phyloP scores from a whole-genome alignment of 2,888 invertebrate genomes.

The Drosophila maculinotata region DNA sequence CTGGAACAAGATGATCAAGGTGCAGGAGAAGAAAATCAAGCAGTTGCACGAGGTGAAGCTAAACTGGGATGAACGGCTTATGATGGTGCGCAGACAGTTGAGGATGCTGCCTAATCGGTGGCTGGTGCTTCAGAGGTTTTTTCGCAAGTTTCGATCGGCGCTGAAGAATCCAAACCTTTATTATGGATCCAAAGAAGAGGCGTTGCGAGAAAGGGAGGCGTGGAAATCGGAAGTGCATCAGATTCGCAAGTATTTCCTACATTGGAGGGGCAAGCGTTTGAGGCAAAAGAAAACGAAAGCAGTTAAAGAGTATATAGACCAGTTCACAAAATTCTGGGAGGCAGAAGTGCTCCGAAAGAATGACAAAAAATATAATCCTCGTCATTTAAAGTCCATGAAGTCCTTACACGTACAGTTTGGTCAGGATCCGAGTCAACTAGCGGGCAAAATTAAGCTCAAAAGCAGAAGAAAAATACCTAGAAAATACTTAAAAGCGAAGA shows the following conservation, averaged over 20 bases:
- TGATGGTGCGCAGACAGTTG: slow-evolving; percentile 27
- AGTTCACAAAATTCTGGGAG: slow-evolving; percentile 33
- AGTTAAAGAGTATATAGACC: background rate
- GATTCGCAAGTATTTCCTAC: slow-evolving; percentile 7
- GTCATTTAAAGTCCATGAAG: no score
- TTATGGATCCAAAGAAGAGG: background rate
- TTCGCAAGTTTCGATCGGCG: slow-evolving; percentile 5
- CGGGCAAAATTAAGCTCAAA: no score
- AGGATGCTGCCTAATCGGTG: background rate
- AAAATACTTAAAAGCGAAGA: background rate
- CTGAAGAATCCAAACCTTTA: background rate
- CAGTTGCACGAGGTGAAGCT: slow-evolving; percentile 13
- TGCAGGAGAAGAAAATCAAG: slow-evolving; percentile 15
- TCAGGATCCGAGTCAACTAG: no score
- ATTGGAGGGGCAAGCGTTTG: background rate
- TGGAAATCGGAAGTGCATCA: slow-evolving; percentile 22
- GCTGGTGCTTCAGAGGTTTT: slow-evolving; percentile 9
- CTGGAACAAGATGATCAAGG: slow-evolving; percentile 29
- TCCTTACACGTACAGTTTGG: no score
- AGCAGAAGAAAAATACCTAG: background rate
- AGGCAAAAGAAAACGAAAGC: fast-evolving
- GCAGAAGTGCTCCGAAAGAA: slow-evolving; percentile 17
- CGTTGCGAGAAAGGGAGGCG: background rate
- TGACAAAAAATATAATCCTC: background rate
- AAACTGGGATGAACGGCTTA: slow-evolving; percentile 3